These are phyloP conservation scores for Oreonectes daqikongensis DNA, from an alignment of 2,797 vertebrate species.

Conservation along the genomic window DNA sequence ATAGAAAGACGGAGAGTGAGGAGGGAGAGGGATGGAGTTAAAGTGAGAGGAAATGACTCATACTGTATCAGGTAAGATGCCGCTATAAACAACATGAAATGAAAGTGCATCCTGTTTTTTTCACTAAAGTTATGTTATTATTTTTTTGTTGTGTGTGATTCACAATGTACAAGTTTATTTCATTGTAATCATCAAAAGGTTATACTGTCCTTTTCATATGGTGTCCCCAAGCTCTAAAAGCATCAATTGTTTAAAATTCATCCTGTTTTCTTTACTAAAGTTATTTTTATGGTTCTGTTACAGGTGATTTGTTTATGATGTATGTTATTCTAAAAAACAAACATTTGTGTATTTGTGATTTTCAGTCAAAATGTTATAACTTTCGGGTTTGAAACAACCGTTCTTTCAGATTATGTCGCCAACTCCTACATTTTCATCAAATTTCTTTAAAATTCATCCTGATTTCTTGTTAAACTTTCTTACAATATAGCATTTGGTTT, in stretches of 20 bases:
- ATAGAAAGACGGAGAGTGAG: conserved; percentile 54
- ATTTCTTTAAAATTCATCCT: no score
- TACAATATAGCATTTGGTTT: no score
- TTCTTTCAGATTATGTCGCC: no score
- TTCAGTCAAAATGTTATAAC: not conserved
- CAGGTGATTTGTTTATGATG: not conserved
- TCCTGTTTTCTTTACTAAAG: no score
- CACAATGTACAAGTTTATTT: not conserved
- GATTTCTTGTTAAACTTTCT: no score
- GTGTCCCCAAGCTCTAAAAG: no score
- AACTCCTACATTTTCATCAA: no score
- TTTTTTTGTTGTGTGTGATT: not conserved
- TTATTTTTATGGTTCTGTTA: no score
- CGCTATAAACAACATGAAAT: not conserved
- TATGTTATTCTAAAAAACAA: not conserved
- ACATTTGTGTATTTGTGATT: not conserved
- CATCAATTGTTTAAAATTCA: no score
- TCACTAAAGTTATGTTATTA: not conserved
- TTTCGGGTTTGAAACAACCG: no score
- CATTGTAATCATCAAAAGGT: no score
- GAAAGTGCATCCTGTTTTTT: not conserved
- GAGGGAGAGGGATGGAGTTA: conserved; percentile 6
- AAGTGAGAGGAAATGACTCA: not conserved
- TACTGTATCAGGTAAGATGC: not conserved
- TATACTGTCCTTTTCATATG: no score